phyloP scores from a whole-genome alignment of 2,888 invertebrate genomes.

The Lomographa bimaculata region DNA sequence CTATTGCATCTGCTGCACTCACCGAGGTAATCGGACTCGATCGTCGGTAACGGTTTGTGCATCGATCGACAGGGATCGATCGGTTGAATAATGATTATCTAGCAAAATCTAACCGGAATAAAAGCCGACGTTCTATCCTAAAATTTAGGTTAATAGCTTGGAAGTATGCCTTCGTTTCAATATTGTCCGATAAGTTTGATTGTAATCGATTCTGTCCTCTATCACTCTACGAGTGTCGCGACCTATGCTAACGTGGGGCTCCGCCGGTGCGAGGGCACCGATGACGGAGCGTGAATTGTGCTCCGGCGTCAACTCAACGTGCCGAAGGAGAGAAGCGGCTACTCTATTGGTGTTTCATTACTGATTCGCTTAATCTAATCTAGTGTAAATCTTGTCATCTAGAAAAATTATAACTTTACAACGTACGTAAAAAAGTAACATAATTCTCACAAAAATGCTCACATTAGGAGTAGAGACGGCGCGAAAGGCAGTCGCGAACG shows the following conservation, averaged over 20 bases:
- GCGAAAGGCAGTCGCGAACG: too few relatives aligned
- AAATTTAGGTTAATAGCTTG: conserved; percentile 77
- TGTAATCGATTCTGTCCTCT: conserved; percentile 72
- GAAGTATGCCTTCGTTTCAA: conserved; percentile 80
- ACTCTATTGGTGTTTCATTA: conserved; percentile 83
- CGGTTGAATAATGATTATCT: conserved; percentile 73
- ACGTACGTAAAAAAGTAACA: conserved; percentile 79
- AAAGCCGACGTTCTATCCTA: conserved; percentile 81
- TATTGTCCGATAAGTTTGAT: conserved; percentile 81
- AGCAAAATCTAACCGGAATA: conserved; percentile 83
- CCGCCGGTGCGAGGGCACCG: conserved; percentile 34
- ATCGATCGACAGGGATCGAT: conserved; percentile 71
- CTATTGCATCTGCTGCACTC: conserved; percentile 61
- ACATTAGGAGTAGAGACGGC: conserved; percentile 66
- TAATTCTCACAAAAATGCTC: conserved; percentile 81
- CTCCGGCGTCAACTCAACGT: conserved; percentile 75
- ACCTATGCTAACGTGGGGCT: conserved; percentile 71
- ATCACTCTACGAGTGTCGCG: conserved; percentile 81
- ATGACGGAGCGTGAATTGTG: conserved; percentile 51
- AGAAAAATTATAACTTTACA: conserved; percentile 73
- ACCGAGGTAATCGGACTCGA: conserved; percentile 69
- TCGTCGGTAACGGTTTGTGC: conserved; percentile 79
- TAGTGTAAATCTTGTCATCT: conserved; percentile 82
- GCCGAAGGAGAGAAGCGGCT: conserved; percentile 82
- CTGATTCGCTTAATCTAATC: conserved; percentile 82